A percentile compares a stretch with the other conserved stretches of the same genome.
These are phyloP conservation scores for Neotragus pygmaeus DNA, from an alignment of 2,113 vertebrate genomes.

Conservation along the genomic window DNA sequence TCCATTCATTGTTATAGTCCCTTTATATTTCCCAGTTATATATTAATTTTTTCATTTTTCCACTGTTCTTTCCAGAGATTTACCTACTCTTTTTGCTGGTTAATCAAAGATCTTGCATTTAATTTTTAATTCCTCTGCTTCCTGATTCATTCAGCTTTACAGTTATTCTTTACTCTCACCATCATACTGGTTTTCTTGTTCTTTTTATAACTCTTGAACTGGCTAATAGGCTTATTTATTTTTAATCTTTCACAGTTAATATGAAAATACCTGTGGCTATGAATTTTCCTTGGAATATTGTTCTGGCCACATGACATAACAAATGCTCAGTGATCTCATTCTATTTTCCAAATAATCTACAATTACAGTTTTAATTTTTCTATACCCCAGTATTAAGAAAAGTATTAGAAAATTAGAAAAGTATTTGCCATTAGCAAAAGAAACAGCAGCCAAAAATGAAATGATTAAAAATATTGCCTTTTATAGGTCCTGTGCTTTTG, in stretches of 20 bases:
- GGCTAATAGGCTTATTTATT: background rate
- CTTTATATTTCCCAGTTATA: background rate
- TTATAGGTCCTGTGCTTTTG: background rate
- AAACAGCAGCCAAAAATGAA: background rate
- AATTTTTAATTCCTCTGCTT: constrained; percentile 19
- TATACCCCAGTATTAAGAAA: background rate
- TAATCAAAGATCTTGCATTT: background rate
- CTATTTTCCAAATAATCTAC: constrained; percentile 15
- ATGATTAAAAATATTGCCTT: background rate
- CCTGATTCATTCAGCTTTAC: background rate
- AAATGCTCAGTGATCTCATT: background rate
- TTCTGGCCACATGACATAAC: background rate
- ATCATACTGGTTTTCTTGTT: background rate
- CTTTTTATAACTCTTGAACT: background rate
- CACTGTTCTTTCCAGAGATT: background rate
- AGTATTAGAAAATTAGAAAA: background rate
- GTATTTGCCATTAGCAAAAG: background rate
- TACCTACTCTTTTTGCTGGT: background rate
- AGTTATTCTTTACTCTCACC: background rate
- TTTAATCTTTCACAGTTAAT: constrained; percentile 24
- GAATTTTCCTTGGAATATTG: constrained; percentile 8
- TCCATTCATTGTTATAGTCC: background rate
- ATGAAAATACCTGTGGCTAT: background rate
- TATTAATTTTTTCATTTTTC: background rate
- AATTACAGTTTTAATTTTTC: constrained; percentile 12